Evolutionary conservation across 2,888 invertebrate genomes (phyloP), one percentile per base, ranked within the genome.

Genomic region (Lamellibrachia satsuma): DNA sequence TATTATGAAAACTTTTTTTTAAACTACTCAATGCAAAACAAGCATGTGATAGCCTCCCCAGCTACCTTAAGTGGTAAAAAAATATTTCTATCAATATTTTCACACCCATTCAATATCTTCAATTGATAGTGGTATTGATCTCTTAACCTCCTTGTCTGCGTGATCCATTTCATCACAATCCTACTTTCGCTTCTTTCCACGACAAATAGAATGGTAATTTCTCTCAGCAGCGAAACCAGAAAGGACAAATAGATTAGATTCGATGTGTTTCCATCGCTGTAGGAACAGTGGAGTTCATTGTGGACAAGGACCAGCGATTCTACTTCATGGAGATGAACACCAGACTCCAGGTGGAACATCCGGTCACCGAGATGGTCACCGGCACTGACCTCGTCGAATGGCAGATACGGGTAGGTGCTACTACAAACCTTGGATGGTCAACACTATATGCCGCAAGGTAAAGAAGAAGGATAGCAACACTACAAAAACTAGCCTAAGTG

Each of bases 281-380:
- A 96, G 99, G 99, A 52, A 99, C 99, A 0, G 99, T 99, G 0
- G 99, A 99, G 96, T 99, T 99, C 96, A 99, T 99, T 94, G 97
- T 99, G 96, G 99, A 99, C 96, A 97, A 97, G 92, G 97, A 98
- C 91, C 98, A 98, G 94, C 98, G 98, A 93, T 99, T 99, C 96
- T 99, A 98, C 97, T 99, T 99, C 96, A 99, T 99, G 99, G 99
- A 99, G 97, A 99, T 99, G 99, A 99, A 99, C 97, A 99, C 99
- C 0, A 97, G 99, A 27, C 95, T 97, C 6, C 97, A 97, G 95
- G 97, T 96, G 92, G 96, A 96, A 93, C 96, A 96, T 92, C 96
- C 96, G 2, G 96, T 99, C 93, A 98, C 99, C 0, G 99, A 99
- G 97, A 99, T 99, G 98, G 98, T 99, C 91, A 99, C 99, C 90